Base-by-base conservation (phyloP, 2,113 vertebrate genomes). In the Butastur rufipennis region DNA sequence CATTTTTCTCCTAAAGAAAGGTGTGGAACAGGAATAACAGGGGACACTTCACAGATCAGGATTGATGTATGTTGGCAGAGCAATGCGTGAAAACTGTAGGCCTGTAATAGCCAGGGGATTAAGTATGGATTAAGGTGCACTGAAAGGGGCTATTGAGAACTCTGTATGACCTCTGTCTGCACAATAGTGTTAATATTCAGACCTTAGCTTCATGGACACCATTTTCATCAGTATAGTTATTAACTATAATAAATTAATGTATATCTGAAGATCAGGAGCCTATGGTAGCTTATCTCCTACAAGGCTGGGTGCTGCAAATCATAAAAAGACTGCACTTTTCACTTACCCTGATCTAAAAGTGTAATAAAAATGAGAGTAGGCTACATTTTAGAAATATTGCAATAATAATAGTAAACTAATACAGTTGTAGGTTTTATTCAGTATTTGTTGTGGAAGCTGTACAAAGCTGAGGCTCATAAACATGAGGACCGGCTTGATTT, bases 1-100 rank as follows among this genome's bases (percentile, higher is more conserved):
- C 11, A 70, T 88, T 92, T 96, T 95, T 89, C 52, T 94, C 32
- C 63, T 72, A 74, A 92, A 83, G 47, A 84, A 93, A 94, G 40
- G 10, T 58, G 42, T 79, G 55, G 61, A 91, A 61, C 43, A 79
- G 36, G 53, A 97, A 87, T 80, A 95, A 81, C 88, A 94, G 36
- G n/a, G 47, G 55, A 92, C 67, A 71, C 68, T 81, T 91, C 86
- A 79, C 56, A 94, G 65, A 34, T 4, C 56, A 79, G 72, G 70
- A 94, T 16, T 91, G 83, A 94, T 95, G 61, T 56, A 68, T 43
- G 31, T 61, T 95, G 84, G 66, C 83, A 93, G 42, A 77, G 77
- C 70, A 82, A 56, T 25, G 68, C 93, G 86, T 95, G 91, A 92
- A 95, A 90, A 72, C 43, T 79, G 10, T 42, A 61, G 47, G 61